Base-by-base conservation (phyloP, 2,888 invertebrate genomes). In the Brachycybe producta region DNA sequence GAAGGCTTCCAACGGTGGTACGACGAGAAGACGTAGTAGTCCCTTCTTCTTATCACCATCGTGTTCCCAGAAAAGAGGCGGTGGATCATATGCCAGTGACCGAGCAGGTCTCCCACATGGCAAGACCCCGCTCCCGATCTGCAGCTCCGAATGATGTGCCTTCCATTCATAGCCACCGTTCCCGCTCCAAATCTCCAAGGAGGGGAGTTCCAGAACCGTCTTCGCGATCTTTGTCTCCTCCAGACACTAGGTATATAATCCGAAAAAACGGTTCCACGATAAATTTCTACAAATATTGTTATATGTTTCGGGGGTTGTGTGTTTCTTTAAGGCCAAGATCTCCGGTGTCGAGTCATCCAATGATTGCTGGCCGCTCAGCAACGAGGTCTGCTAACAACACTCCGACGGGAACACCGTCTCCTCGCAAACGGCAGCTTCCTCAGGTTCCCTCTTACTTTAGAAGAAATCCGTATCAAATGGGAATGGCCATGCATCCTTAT, bases 401-500 rank as follows among this genome's bases (percentile, higher is more conserved):
- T 49, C 92, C 92, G 48, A 88, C 88, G 52, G 87, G 90, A 55
- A 91, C 90, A 58, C 91, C 92, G 5, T 65, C 66, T 49, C 65
- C 66, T 47, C 94, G 94, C 73, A 94, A 92, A 73, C 77, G 95
- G 59, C 92, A 94, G 72, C 77, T 95, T 64, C 95, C 95, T 58
- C 87, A 90, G 72, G 90, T 94, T 67, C 94, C 92, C 47, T 60
- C 64, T 47, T 48, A 48, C 53, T 54, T 40, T 54, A 56, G 46
- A 52, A 54, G 34, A 49, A 43, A 23, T 60, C 32, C 28, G 15
- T 49, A 49, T 24, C 28, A 41, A n/a, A 26, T 13, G 19, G 32
- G 41, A n/a, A 40, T 28, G 21, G 21, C 21, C n/a, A 36, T 30
- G 28, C 49, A 49, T 21, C 15, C 49, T 21, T 49, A 41, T 34